Conservation (phyloP, 2,113 vertebrate genomes). For the Phylloscopus trochilus region DNA sequence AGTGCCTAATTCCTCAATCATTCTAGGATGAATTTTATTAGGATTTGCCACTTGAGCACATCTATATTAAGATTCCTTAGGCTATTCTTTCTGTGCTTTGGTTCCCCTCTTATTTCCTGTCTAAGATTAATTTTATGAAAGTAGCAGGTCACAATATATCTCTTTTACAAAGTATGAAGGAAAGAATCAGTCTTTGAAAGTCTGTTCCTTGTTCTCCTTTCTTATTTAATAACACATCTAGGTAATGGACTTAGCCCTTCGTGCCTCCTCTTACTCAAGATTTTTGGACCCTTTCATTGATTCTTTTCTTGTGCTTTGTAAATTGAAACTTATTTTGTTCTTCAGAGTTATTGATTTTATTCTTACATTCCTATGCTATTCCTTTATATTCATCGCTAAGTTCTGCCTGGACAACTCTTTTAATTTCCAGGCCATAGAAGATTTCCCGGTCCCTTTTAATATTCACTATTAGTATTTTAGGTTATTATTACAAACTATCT, state of each 20-base stretch:
- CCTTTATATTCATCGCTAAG: background rate
- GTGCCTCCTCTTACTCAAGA: background rate
- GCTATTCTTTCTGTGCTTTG: conserved; percentile 21
- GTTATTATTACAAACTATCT: background rate
- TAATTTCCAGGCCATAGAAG: background rate
- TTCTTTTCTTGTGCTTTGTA: background rate
- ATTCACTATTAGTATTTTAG: background rate
- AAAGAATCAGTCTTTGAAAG: conserved; percentile 29
- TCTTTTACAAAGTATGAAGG: conserved; percentile 17
- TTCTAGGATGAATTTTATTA: conserved; percentile 31
- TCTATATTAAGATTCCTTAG: conserved; percentile 49
- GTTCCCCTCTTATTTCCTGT: conserved; percentile 14
- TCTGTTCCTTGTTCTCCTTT: background rate
- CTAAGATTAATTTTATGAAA: conserved; percentile 49
- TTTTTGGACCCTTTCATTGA: background rate
- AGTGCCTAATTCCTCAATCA: conserved; percentile 20
- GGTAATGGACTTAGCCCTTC: background rate
- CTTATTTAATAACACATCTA: background rate
- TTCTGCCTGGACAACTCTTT: background rate
- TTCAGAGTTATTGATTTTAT: background rate
- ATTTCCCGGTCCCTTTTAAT: background rate
- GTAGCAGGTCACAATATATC: background rate
- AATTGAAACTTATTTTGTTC: background rate
- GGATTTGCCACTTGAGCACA: conserved; percentile 27
- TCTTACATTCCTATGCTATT: background rate